phyloP scores from a whole-genome alignment of 2,888 invertebrate genomes.

The Lochmaea capreae region DNA sequence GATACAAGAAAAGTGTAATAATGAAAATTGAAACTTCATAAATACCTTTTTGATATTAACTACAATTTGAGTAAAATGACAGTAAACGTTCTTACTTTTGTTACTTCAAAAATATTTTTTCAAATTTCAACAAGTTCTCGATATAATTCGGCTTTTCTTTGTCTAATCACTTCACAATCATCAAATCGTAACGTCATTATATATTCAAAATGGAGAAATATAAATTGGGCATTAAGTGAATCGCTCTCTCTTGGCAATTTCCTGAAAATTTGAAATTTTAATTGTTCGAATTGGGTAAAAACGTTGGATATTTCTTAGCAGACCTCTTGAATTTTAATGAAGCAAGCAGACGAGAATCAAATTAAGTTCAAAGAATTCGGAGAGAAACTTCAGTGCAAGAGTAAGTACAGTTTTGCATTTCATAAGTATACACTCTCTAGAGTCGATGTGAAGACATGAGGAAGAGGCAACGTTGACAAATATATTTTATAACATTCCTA shows the following conservation, averaged over 20 bases:
- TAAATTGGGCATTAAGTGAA: slow-evolving; percentile 24
- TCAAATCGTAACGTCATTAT: slow-evolving; percentile 12
- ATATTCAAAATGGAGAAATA: slow-evolving; percentile 26
- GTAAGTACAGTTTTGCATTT: too few relatives aligned
- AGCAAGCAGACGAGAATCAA: slow-evolving; percentile 7
- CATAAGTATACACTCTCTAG: too few relatives aligned
- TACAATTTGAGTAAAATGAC: too few relatives aligned
- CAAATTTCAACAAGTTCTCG: too few relatives aligned
- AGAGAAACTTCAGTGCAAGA: background rate
- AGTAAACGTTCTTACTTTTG: too few relatives aligned
- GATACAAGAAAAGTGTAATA: background rate
- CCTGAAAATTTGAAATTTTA: slow-evolving; percentile 30
- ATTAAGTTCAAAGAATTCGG: background rate
- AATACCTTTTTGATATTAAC: too few relatives aligned
- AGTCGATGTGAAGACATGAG: too few relatives aligned
- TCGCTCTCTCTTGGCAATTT: slow-evolving; percentile 22
- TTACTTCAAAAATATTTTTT: too few relatives aligned
- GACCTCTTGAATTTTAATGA: slow-evolving; percentile 26
- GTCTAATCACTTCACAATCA: background rate
- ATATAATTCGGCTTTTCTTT: background rate
- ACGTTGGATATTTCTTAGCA: slow-evolving; percentile 29
- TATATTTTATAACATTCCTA: too few relatives aligned
- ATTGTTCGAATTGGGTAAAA: slow-evolving; percentile 23
- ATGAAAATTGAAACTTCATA: too few relatives aligned
- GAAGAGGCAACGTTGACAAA: too few relatives aligned